These are phyloP conservation scores for Lagocephalus sceleratus DNA, from an alignment of 2,797 vertebrate species.

Conservation along the genomic window DNA sequence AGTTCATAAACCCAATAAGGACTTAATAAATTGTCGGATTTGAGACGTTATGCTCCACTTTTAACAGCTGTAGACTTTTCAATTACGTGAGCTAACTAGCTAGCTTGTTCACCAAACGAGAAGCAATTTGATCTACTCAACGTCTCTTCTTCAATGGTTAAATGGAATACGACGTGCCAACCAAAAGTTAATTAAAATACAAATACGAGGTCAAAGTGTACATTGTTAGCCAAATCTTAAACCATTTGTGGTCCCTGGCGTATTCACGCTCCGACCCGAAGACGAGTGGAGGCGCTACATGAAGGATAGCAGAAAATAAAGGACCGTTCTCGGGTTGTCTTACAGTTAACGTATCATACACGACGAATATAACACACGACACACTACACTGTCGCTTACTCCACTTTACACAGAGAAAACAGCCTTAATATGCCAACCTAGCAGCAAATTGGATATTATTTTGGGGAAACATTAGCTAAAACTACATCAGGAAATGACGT, in stretches of 20 bases:
- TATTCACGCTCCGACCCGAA: slow-evolving; percentile 31
- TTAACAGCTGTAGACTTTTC: slow-evolving; percentile 16
- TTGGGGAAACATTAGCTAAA: slow-evolving; percentile 34
- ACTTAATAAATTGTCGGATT: background rate
- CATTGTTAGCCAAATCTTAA: no score
- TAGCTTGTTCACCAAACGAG: slow-evolving; percentile 24
- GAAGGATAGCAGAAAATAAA: slow-evolving; percentile 64
- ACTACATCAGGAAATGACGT: slow-evolving; percentile 45
- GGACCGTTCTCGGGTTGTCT: slow-evolving; percentile 8
- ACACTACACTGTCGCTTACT: background rate
- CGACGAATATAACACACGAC: background rate
- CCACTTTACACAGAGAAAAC: background rate
- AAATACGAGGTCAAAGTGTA: no score
- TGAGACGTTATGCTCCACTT: background rate
- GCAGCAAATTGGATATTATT: slow-evolving; percentile 7
- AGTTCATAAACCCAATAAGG: background rate
- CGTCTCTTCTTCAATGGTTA: no score
- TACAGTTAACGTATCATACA: background rate
- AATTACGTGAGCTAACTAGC: slow-evolving; percentile 16
- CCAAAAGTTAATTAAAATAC: no score
- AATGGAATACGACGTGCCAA: no score
- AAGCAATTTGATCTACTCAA: no score
- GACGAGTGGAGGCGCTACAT: slow-evolving; percentile 59
- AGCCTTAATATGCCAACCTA: no score
- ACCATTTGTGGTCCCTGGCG: slow-evolving; percentile 23